Conservation (phyloP, 2,888 invertebrate species). For the Parapristionchus giblindavisi region DNA sequence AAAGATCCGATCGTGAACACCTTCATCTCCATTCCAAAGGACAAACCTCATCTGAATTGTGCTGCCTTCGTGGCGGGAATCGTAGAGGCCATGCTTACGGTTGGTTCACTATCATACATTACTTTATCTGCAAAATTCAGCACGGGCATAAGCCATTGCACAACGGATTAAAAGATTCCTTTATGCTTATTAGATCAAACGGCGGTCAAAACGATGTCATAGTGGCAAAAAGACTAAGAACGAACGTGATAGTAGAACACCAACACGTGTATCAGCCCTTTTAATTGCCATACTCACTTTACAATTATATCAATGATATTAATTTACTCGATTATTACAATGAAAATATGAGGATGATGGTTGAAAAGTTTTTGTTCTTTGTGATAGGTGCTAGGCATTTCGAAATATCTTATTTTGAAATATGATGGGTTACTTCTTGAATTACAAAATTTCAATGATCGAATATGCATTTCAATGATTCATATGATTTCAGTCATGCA, state of each 20-base stretch:
- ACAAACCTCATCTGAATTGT: constrained; percentile 93
- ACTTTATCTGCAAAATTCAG: constrained; percentile 28
- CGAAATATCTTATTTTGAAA: no score
- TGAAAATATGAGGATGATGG: no score
- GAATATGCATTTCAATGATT: constrained; percentile 12
- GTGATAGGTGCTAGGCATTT: no score
- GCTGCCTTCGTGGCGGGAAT: constrained; percentile 98
- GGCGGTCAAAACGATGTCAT: constrained; percentile 31
- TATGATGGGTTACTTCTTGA: constrained; percentile 24
- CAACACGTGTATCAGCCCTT: constrained; percentile 33
- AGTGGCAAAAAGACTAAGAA: constrained; percentile 12
- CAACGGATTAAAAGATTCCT: constrained; percentile 37
- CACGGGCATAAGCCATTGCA: constrained; percentile 35
- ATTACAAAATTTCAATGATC: neutral
- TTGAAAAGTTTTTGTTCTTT: no score
- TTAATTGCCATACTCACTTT: no score
- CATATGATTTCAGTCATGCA: constrained; percentile 76
- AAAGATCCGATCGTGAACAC: constrained; percentile 95
- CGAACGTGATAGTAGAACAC: constrained; percentile 31
- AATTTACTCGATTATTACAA: no score
- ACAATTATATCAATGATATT: no score
- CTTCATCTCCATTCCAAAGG: constrained; percentile 95
- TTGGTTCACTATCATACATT: constrained; percentile 40
- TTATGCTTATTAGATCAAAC: constrained; percentile 38
- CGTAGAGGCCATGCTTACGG: constrained; percentile 86